Evolutionary conservation across 2,113 vertebrate genomes (phyloP).

Genomic region (Platysternon megacephalum): DNA sequence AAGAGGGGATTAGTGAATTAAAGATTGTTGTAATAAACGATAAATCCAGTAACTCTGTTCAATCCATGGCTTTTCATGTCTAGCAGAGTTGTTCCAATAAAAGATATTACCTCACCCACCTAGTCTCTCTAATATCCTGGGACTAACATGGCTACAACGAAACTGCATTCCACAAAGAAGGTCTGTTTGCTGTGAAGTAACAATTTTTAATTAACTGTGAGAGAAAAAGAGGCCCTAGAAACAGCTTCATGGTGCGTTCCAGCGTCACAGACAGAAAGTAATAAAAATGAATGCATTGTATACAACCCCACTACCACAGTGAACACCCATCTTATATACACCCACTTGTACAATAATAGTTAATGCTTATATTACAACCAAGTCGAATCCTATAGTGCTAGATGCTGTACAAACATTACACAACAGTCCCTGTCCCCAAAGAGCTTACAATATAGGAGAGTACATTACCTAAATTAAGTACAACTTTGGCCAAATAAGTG

Average conservation of each 20-base stretch:
- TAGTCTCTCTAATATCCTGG: not conserved
- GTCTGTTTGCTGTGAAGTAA: constrained; percentile 23
- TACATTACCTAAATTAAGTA: not conserved
- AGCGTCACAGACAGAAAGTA: not conserved
- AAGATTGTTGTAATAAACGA: not conserved
- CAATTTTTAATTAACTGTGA: not conserved
- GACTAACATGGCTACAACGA: not conserved
- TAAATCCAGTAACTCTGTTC: not conserved
- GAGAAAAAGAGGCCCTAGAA: not conserved
- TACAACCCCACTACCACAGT: not conserved
- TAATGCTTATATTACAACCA: not conserved
- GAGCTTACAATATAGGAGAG: not conserved
- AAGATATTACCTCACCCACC: not conserved
- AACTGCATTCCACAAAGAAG: not conserved
- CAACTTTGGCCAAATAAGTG: not conserved
- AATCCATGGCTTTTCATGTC: not conserved
- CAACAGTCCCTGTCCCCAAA: not conserved
- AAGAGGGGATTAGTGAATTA: not conserved
- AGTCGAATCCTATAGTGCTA: not conserved
- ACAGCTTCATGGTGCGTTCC: constrained; percentile 2
- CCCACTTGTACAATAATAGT: not conserved
- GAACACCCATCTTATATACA: not conserved
- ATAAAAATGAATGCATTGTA: not conserved
- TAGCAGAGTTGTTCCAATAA: not conserved
- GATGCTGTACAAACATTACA: not conserved